Evolutionary conservation across 2,797 vertebrate species (phyloP).

Genomic region (Selene dorsalis): DNA sequence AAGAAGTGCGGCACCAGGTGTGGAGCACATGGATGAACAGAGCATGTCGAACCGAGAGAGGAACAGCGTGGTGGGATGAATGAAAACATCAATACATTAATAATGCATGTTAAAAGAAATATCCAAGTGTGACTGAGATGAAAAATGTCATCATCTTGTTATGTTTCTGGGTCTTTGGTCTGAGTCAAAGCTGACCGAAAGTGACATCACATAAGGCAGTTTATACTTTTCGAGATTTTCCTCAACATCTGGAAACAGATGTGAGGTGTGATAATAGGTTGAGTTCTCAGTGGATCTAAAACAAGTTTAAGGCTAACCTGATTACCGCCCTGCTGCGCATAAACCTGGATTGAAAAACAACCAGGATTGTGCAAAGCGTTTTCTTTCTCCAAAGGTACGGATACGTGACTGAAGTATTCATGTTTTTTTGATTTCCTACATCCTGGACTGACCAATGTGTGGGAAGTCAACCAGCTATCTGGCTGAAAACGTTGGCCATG

Average conservation of each 20-base stretch:
- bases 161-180: too few relatives aligned
- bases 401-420: slow-evolving; percentile 1
- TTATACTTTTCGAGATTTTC: too few relatives aligned
- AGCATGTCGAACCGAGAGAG: background rate
- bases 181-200: background rate
- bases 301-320: background rate
- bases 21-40: background rate
- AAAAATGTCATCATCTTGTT: too few relatives aligned
- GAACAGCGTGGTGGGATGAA: background rate
- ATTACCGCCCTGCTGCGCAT: background rate
- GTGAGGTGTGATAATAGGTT: background rate
- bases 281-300: background rate
- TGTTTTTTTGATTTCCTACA: background rate
- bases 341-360: background rate
- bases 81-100: too few relatives aligned
- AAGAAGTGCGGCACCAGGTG: background rate
- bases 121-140: too few relatives aligned
- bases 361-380: background rate
- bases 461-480: slow-evolving; percentile 24
- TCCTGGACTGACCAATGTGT: background rate
- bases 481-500: slow-evolving; percentile 3
- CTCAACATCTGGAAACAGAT: background rate
- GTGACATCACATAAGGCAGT: background rate
- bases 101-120: too few relatives aligned
- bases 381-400: background rate